These are phyloP conservation scores for Drosophila ustulata DNA, from an alignment of 2,888 invertebrate species.

Conservation along the genomic window DNA sequence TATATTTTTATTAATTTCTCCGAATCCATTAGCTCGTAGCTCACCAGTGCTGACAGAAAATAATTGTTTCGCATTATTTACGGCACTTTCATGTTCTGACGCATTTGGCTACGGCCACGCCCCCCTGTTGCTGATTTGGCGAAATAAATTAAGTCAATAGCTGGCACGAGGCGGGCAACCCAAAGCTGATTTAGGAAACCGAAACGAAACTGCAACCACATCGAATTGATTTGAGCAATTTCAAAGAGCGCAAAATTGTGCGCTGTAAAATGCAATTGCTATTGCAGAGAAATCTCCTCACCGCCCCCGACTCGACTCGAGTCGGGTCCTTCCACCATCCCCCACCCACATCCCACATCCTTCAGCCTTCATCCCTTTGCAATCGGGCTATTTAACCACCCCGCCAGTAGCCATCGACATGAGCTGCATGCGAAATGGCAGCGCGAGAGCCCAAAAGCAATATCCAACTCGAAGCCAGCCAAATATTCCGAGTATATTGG, in stretches of 20 bases:
- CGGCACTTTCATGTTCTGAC: background rate
- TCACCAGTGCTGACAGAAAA: background rate
- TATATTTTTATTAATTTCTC: background rate
- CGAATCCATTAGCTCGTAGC: background rate
- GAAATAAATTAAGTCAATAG: constrained; percentile 68
- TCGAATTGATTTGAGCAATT: constrained; percentile 77
- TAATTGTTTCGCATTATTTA: constrained; percentile 14
- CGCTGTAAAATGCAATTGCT: constrained; percentile 70
- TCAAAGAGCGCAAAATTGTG: constrained; percentile 63
- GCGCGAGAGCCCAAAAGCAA: constrained; percentile 57
- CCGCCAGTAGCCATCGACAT: constrained; percentile 25
- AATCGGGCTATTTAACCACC: constrained; percentile 10
- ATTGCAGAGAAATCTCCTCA: constrained; percentile 16
- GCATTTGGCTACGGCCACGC: constrained; percentile 15
- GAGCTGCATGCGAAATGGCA: constrained; percentile 65
- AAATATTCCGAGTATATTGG: constrained; percentile 39
- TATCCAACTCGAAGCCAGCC: constrained; percentile 47
- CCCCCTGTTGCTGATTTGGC: constrained; percentile 41
- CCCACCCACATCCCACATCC: background rate
- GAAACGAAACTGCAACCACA: constrained; percentile 66
- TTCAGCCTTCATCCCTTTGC: background rate
- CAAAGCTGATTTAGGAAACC: constrained; percentile 50
- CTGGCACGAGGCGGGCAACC: constrained; percentile 13
- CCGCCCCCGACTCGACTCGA: background rate
- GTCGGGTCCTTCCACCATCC: background rate